These are phyloP conservation scores for Aplodontia rufa DNA, from an alignment of 2,113 vertebrate species.

Conservation along the genomic window DNA sequence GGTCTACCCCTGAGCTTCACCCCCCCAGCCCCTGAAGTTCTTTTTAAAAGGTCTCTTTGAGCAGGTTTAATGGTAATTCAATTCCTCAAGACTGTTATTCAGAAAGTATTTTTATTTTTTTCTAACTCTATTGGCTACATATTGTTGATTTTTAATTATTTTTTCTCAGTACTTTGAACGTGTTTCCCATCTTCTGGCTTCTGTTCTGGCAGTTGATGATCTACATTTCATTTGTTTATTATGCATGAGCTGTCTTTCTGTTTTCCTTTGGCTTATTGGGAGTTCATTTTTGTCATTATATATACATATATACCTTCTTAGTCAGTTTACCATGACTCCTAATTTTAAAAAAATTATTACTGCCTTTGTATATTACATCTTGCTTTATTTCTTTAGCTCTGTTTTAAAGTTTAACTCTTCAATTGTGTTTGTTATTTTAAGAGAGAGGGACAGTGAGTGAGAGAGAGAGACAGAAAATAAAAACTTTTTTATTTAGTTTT, in stretches of 20 bases:
- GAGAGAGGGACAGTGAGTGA: too few species aligned
- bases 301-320: background rate
- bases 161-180: background rate
- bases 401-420: background rate
- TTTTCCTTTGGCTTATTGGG: background rate
- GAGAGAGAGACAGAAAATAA: too few species aligned
- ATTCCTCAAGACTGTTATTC: background rate
- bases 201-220: background rate
- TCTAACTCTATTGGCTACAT: background rate
- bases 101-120: too few species aligned
- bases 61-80: background rate
- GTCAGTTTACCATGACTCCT: background rate
- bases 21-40: background rate
- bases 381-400: background rate
- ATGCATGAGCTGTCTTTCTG: background rate
- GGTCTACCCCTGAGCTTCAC: too few species aligned
- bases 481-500: too few species aligned
- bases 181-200: background rate
- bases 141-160: background rate
- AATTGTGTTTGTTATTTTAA: too few species aligned
- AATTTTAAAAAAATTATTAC: background rate
- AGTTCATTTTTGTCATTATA: background rate
- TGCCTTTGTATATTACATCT: background rate
- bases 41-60: background rate
- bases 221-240: background rate